phyloP scores from a whole-genome alignment of 2,113 vertebrate genomes.

The Gnathonemus longibarbis region DNA sequence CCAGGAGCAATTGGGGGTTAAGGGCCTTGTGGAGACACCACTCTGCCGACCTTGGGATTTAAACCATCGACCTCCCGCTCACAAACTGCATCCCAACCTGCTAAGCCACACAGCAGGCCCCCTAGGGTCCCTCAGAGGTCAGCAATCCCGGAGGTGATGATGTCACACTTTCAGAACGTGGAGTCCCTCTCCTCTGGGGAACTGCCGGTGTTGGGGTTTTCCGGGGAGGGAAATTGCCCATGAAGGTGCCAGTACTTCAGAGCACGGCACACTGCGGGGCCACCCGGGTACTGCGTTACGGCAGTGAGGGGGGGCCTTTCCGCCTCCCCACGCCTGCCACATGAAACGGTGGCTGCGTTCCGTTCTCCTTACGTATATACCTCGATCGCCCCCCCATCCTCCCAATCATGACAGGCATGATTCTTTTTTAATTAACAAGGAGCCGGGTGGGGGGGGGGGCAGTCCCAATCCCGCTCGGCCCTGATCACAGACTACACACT shows the following conservation, averaged over 20 bases:
- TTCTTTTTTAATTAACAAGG: background rate
- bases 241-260: background rate
- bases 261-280: background rate
- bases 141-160: background rate
- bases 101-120: background rate
- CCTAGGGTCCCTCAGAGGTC: background rate
- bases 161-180: background rate
- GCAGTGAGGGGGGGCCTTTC: background rate
- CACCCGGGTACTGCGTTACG: background rate
- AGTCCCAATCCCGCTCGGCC: slow-evolving; percentile 13
- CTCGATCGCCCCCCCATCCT: background rate
- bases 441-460: background rate
- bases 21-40: background rate
- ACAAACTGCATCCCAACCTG: background rate
- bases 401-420: background rate
- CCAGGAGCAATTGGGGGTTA: background rate
- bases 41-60: background rate
- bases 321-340: background rate
- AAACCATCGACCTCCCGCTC: background rate
- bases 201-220: background rate
- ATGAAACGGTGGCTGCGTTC: background rate
- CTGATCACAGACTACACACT: slow-evolving; percentile 27
- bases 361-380: background rate
- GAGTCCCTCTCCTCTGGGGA: background rate
- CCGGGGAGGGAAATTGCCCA: background rate